Conservation (phyloP, 2,113 vertebrate species). For the Peromyscus polionotus region DNA sequence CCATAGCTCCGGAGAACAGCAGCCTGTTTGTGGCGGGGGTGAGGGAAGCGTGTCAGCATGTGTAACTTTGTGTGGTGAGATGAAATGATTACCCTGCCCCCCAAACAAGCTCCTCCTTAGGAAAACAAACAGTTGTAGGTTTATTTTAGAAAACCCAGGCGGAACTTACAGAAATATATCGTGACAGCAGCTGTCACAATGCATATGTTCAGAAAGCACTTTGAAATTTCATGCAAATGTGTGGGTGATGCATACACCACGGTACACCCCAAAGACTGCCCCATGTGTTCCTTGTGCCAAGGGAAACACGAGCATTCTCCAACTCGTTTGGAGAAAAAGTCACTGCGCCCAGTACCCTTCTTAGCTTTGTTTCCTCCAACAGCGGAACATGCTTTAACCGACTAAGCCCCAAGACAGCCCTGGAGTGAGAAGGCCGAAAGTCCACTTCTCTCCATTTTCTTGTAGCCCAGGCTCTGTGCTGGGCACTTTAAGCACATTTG, state of each 20-base stretch:
- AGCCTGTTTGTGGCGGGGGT: slow-evolving; percentile 40
- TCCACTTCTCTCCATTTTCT: background rate
- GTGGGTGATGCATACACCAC: slow-evolving; percentile 69
- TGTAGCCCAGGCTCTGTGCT: background rate
- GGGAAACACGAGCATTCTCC: slow-evolving; percentile 80
- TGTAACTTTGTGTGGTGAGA: slow-evolving; percentile 62
- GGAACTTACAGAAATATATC: slow-evolving; percentile 78
- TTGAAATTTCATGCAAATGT: slow-evolving; percentile 84
- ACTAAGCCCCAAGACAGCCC: slow-evolving; percentile 6
- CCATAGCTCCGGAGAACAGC: background rate
- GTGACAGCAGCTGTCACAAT: slow-evolving; percentile 75
- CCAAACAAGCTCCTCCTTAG: slow-evolving; percentile 63
- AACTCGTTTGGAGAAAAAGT: slow-evolving; percentile 79
- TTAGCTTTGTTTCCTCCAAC: slow-evolving; percentile 75
- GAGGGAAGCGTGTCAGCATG: slow-evolving; percentile 30
- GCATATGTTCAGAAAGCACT: slow-evolving; percentile 71
- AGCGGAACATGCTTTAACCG: slow-evolving; percentile 38
- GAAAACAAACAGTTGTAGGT: slow-evolving; percentile 76
- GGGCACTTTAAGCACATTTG: background rate
- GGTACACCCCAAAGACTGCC: slow-evolving; percentile 77
- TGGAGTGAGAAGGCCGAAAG: background rate
- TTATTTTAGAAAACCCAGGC: slow-evolving; percentile 75
- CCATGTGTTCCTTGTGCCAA: slow-evolving; percentile 83
- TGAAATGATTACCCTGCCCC: slow-evolving; percentile 36
- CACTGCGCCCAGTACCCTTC: slow-evolving; percentile 71